A percentile compares a stretch with the other conserved stretches of the same genome.
Conservation (phyloP, 1,140 invertebrate genomes). For the Drosophila willistoni region DNA sequence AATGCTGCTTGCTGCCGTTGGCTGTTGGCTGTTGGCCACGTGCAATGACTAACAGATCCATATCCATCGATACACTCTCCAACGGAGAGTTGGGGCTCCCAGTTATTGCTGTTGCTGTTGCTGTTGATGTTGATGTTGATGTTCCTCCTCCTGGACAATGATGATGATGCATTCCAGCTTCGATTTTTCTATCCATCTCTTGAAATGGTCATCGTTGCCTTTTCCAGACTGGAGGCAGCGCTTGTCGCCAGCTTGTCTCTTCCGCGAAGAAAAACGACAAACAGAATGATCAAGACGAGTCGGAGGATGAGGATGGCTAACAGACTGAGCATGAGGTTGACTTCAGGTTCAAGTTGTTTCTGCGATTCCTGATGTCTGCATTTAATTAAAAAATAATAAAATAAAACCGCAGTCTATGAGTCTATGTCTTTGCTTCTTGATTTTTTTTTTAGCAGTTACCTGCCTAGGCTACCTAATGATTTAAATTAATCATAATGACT, state of each 20-base stretch:
- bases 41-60: conserved; percentile 79
- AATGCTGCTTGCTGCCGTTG: conserved; percentile 38
- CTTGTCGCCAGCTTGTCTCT: conserved; percentile 81
- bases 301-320: background rate
- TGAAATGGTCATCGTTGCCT: conserved; percentile 75
- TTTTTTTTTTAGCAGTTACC: conserved; percentile 56
- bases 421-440: background rate
- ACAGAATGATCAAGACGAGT: conserved; percentile 8
- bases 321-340: conserved; percentile 18
- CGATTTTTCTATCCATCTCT: conserved; percentile 54
- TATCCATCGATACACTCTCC: conserved; percentile 67
- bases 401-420: conserved; percentile 3
- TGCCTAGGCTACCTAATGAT: conserved; percentile 77
- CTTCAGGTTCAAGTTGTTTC: conserved; percentile 14
- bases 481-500: conserved; percentile 82
- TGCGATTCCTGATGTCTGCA: conserved; percentile 41
- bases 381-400: conserved; percentile 74
- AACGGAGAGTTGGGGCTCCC: conserved; percentile 53
- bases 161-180: conserved; percentile 69
- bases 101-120: conserved; percentile 31
- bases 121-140: background rate
- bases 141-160: conserved; percentile 24
- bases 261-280: conserved; percentile 68
- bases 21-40: conserved; percentile 58
- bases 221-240: conserved; percentile 54